These are phyloP conservation scores for Pristionchus entomophagus DNA, from an alignment of 2,888 invertebrate species.

Conservation along the genomic window DNA sequence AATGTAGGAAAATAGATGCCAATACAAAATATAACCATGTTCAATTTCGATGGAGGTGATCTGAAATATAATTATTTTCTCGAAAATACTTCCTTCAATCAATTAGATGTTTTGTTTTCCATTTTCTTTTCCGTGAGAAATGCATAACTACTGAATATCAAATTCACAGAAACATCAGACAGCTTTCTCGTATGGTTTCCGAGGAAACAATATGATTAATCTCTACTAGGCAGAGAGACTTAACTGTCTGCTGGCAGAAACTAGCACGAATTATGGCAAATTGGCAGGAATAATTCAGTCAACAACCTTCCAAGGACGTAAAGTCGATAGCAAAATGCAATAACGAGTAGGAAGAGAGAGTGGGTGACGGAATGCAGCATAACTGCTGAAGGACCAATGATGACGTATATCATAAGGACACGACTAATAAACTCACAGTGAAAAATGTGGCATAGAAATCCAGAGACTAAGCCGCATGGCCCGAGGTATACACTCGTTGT, in stretches of 20 bases:
- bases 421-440: background rate
- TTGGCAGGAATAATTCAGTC: too few species aligned
- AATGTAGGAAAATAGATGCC: background rate
- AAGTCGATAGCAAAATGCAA: background rate
- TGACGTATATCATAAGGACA: background rate
- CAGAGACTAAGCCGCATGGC: background rate
- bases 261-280: too few species aligned
- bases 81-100: background rate
- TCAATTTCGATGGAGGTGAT: background rate
- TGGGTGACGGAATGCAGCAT: background rate
- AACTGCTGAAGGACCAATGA: background rate
- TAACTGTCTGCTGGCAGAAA: too few species aligned
- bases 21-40: background rate
- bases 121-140: background rate
- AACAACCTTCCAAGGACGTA: slow-evolving; percentile 6
- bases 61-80: background rate
- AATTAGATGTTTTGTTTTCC: background rate
- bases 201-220: too few species aligned
- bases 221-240: too few species aligned
- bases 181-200: too few species aligned
- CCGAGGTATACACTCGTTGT: background rate
- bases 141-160: too few species aligned
- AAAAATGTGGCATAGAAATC: background rate
- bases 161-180: too few species aligned
- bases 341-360: background rate